A percentile compares a stretch with the other conserved stretches of the same genome.
phyloP scores from a whole-genome alignment of 2,888 invertebrate species.

The Trypoxylon attenuatum region DNA sequence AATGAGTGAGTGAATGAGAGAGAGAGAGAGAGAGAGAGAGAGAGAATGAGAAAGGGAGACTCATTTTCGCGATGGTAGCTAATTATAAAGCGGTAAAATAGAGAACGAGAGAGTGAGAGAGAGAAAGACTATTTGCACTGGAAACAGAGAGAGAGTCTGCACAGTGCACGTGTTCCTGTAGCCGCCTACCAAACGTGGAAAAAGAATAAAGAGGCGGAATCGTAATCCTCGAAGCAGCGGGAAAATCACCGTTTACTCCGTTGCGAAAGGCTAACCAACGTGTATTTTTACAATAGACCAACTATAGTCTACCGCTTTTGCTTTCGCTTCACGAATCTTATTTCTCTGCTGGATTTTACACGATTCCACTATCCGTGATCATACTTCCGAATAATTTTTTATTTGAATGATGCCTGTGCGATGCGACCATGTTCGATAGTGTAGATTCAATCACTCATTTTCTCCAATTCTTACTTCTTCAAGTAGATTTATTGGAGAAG shows the following conservation, averaged over 20 bases:
- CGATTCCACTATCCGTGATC: no score
- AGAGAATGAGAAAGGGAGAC: conserved; percentile 19
- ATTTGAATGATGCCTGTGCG: no score
- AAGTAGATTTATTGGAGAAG: no score
- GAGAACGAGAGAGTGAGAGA: no score
- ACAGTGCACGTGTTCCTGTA: conserved; percentile 22
- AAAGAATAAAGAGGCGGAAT: conserved; percentile 1
- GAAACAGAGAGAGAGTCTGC: neutral
- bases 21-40: no score
- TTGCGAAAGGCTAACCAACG: conserved; percentile 57
- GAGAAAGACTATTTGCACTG: conserved; percentile 25
- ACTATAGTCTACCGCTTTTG: no score
- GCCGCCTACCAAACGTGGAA: no score
- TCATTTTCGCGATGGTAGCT: conserved; percentile 40
- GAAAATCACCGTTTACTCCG: conserved; percentile 41
- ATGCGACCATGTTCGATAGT: no score
- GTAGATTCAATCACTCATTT: no score
- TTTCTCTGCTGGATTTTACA: neutral
- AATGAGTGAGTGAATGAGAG: no score
- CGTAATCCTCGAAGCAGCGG: conserved; percentile 25
- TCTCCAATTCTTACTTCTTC: no score
- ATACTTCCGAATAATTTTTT: no score
- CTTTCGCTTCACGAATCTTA: conserved; percentile 6
- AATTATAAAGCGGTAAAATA: conserved; percentile 45
- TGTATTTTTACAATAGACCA: conserved; percentile 65